Percentiles rank a stretch among this genome's conserved stretches.
Conservation (phyloP, 2,888 invertebrate species). For the Drosophila stalkeri region DNA sequence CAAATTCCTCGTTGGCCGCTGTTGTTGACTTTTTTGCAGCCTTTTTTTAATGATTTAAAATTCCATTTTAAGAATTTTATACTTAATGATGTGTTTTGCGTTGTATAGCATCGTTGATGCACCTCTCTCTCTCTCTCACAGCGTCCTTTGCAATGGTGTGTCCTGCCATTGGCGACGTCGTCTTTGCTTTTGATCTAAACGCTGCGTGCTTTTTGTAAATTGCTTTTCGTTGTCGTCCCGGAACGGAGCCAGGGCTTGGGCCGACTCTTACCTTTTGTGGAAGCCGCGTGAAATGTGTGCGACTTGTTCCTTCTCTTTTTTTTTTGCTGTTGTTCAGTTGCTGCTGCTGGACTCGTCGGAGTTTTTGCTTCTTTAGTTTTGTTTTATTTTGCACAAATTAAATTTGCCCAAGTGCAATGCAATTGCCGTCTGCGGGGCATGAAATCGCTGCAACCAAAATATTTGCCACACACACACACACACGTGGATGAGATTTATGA, state of each 20-base stretch:
- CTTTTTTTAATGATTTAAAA: constrained; percentile 84
- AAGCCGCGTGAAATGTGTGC: constrained; percentile 83
- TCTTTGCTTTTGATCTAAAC: constrained; percentile 80
- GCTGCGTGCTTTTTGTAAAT: constrained; percentile 81
- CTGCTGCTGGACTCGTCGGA: constrained; percentile 2
- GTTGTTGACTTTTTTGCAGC: constrained; percentile 61
- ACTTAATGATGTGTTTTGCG: constrained; percentile 86
- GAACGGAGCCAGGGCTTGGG: constrained; percentile 16
- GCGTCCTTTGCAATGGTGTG: constrained; percentile 57
- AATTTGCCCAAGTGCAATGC: constrained; percentile 58
- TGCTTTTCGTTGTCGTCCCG: constrained; percentile 77
- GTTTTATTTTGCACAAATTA: constrained; percentile 42
- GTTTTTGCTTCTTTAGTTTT: constrained; percentile 29
- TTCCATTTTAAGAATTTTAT: constrained; percentile 86
- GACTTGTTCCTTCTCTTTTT: constrained; percentile 64
- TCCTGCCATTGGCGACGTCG: constrained; percentile 51
- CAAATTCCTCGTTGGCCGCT: constrained; percentile 69
- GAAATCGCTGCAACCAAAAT: constrained; percentile 78
- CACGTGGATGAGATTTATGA: constrained; percentile 59
- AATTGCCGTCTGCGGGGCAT: constrained; percentile 70
- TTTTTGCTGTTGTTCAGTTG: constrained; percentile 2
- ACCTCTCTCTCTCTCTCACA: background rate
- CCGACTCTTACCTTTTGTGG: constrained; percentile 69
- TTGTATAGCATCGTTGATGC: constrained; percentile 78
- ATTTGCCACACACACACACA: constrained; percentile 61